These are phyloP conservation scores for Herpetotheres cachinnans DNA, from an alignment of 2,113 vertebrate species.

Conservation along the genomic window DNA sequence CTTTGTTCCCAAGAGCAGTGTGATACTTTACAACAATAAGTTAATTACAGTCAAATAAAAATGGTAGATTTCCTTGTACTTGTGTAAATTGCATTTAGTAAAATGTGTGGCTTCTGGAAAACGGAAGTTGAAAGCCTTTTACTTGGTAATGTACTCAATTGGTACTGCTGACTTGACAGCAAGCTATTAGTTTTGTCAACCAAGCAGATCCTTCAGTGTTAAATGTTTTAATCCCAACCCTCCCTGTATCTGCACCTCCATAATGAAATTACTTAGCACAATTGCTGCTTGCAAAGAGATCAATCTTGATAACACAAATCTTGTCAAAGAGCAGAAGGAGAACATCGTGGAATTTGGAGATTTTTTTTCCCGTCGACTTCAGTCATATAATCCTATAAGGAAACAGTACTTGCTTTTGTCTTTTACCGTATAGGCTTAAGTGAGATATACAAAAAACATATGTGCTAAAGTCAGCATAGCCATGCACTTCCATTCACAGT, in stretches of 20 bases:
- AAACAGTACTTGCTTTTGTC: background rate
- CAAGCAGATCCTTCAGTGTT: background rate
- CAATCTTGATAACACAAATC: background rate
- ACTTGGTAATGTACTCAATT: background rate
- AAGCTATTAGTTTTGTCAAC: background rate
- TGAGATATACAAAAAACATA: background rate
- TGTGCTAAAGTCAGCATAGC: background rate
- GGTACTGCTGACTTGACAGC: background rate
- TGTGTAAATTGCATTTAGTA: background rate
- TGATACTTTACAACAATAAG: background rate
- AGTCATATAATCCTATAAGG: background rate
- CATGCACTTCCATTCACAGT: background rate
- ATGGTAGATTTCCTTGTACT: background rate
- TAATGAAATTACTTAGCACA: constrained; percentile 6
- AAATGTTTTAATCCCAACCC: background rate
- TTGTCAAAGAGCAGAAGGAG: background rate
- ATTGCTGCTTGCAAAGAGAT: background rate
- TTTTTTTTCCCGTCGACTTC: background rate
- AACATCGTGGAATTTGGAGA: background rate
- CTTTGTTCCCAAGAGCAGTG: background rate
- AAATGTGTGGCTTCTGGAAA: background rate
- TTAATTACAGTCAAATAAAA: background rate
- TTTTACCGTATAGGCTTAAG: background rate
- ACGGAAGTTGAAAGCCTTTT: background rate
- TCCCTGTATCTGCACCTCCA: background rate